Conservation (phyloP, 2,797 vertebrate genomes). For the Xiphorhynchus erythropygius region DNA sequence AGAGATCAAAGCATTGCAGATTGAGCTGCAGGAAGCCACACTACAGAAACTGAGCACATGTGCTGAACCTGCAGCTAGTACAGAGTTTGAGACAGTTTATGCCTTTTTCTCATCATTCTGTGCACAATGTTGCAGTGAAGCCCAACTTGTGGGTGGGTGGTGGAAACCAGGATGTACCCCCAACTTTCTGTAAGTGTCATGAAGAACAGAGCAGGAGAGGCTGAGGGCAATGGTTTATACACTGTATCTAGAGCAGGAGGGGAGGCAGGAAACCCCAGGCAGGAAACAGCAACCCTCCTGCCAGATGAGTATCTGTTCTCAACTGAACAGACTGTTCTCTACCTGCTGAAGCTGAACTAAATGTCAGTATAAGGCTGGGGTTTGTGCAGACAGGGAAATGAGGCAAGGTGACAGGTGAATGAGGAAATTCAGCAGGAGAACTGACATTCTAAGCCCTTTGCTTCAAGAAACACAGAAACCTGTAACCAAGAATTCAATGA, state of each 20-base stretch:
- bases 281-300: background rate
- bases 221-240: background rate
- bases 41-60: background rate
- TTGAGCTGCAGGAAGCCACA: background rate
- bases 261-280: background rate
- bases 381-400: slow-evolving; percentile 33
- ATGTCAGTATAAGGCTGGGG: background rate
- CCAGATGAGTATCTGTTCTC: background rate
- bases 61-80: background rate
- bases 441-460: slow-evolving; percentile 29
- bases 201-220: background rate
- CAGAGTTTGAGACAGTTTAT: background rate
- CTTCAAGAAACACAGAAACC: slow-evolving; percentile 23
- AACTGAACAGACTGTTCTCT: background rate
- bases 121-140: background rate
- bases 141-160: background rate
- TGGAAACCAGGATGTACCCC: background rate
- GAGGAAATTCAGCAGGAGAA: background rate
- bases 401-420: slow-evolving; percentile 37
- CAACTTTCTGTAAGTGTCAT: background rate
- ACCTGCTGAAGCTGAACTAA: slow-evolving; percentile 12
- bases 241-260: background rate
- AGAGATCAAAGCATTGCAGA: background rate
- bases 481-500: background rate
- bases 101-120: background rate